These are phyloP conservation scores for Scaptomyza montana DNA, from an alignment of 1,140 invertebrate genomes.

Conservation along the genomic window DNA sequence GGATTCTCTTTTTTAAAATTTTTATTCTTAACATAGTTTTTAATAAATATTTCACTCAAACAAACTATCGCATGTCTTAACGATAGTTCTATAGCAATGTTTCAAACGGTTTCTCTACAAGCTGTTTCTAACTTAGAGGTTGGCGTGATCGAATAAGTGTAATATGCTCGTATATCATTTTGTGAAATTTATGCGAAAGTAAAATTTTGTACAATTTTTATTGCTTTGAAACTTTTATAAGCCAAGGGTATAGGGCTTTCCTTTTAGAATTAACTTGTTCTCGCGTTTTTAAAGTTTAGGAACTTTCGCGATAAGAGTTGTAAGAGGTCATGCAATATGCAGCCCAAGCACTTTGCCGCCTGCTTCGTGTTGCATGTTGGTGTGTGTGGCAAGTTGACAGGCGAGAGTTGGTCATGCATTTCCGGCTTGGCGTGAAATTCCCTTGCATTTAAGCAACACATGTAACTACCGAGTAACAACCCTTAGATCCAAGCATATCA, in stretches of 20 bases:
- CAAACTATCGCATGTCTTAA: too few species aligned
- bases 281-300: conserved; percentile 12
- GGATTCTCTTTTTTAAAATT: too few species aligned
- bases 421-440: conserved; percentile 45
- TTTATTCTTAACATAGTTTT: too few species aligned
- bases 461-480: conserved; percentile 50
- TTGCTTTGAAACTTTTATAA: not conserved
- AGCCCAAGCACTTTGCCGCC: conserved; percentile 5
- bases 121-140: too few species aligned
- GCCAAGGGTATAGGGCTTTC: too few species aligned
- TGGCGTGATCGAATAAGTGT: too few species aligned
- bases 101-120: too few species aligned
- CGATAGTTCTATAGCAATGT: too few species aligned
- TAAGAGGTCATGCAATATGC: conserved; percentile 35
- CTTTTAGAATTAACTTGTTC: not conserved
- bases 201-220: conserved; percentile 1
- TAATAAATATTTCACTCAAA: too few species aligned
- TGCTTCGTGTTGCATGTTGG: not conserved
- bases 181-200: not conserved
- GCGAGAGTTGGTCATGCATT: conserved; percentile 58
- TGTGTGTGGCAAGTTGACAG: conserved; percentile 36
- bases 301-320: conserved; percentile 13
- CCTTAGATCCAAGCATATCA: conserved; percentile 2
- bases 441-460: conserved; percentile 49
- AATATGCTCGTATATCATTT: not conserved